Percentiles rank a stretch among this genome's conserved stretches.
These are phyloP conservation scores for Actinemys pallida DNA, from an alignment of 2,113 vertebrate species.

Conservation along the genomic window DNA sequence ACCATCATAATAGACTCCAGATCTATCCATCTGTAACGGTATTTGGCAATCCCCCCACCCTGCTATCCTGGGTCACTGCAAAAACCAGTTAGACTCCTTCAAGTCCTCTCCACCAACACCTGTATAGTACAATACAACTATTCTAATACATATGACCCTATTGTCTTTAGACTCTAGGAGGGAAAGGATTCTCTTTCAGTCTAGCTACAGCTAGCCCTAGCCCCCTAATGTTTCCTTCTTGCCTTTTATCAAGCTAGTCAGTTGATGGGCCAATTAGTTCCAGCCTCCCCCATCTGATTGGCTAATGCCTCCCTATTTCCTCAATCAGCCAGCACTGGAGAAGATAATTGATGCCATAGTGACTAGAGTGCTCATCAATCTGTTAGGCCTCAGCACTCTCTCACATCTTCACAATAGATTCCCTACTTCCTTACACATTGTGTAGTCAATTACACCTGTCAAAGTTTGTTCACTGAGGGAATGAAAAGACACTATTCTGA, in stretches of 20 bases:
- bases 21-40: not conserved
- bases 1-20: not conserved
- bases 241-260: not conserved
- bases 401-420: not conserved
- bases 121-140: not conserved
- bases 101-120: not conserved
- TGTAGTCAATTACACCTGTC: not conserved
- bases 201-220: not conserved
- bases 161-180: not conserved
- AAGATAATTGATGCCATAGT: not conserved
- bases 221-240: not conserved
- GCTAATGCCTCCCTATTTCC: not conserved
- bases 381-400: not conserved
- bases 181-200: not conserved
- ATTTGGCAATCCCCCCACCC: not conserved
- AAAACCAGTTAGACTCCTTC: not conserved
- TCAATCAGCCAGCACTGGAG: not conserved
- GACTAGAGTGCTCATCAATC: not conserved
- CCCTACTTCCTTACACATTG: not conserved
- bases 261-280: not conserved
- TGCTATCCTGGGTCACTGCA: not conserved
- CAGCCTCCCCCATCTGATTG: not conserved
- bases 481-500: not conserved
- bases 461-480: not conserved
- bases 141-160: not conserved